Percentiles rank a stretch among this genome's conserved stretches.
These are phyloP conservation scores for Pomatorhinus ruficollis DNA, from an alignment of 2,113 vertebrate genomes.

Conservation along the genomic window DNA sequence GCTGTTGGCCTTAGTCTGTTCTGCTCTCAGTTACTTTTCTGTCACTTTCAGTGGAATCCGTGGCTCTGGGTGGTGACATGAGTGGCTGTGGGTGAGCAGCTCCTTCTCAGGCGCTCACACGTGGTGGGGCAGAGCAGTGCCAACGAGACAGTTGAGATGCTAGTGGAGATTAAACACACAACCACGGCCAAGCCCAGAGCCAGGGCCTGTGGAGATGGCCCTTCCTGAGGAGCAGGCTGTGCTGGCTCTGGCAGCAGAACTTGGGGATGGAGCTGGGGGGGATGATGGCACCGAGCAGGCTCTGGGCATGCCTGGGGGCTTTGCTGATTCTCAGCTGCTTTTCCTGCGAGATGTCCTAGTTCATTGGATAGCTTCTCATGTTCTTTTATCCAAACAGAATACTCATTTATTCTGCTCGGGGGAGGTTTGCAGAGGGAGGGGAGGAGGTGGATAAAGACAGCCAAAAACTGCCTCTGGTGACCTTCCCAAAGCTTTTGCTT, in stretches of 20 bases:
- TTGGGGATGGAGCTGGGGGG: not conserved
- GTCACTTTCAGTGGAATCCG: rapidly evolving
- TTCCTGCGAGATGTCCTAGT: not conserved
- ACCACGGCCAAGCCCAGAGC: not conserved
- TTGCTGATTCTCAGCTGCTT: not conserved
- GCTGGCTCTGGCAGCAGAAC: not conserved
- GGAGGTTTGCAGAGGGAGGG: not conserved
- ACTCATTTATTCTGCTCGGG: not conserved
- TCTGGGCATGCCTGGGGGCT: not conserved
- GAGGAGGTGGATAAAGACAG: not conserved
- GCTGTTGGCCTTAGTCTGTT: rapidly evolving
- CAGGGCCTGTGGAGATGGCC: not conserved
- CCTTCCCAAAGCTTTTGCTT: not conserved
- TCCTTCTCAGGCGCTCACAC: rapidly evolving
- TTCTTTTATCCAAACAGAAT: not conserved
- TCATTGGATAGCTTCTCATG: not conserved
- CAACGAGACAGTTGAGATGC: rapidly evolving
- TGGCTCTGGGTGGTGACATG: rapidly evolving
- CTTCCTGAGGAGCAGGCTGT: not conserved
- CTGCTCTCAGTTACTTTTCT: not conserved
- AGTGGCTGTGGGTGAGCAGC: not conserved
- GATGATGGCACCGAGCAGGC: rapidly evolving
- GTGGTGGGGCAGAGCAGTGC: rapidly evolving
- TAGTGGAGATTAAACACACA: rapidly evolving
- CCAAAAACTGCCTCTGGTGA: not conserved